These are phyloP conservation scores for Bujurquina vittata DNA, from an alignment of 2,113 vertebrate species.

Conservation along the genomic window DNA sequence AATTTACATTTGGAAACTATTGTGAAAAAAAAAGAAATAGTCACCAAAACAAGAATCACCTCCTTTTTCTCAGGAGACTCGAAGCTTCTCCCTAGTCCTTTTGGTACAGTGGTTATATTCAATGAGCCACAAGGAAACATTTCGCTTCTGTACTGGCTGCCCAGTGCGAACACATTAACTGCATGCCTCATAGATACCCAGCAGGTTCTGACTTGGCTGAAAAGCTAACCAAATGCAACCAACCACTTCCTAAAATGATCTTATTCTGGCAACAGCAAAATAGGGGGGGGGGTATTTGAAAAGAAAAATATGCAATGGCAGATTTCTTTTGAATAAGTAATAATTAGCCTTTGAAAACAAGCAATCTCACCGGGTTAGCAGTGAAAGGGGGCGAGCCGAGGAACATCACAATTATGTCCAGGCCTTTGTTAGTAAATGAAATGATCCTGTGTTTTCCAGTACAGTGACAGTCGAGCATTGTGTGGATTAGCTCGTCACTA, in stretches of 20 bases:
- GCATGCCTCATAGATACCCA: slow-evolving; percentile 19
- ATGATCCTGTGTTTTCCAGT: slow-evolving; percentile 63
- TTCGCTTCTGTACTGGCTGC: slow-evolving; percentile 9
- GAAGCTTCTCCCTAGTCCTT: neutral
- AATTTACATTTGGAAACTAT: slow-evolving; percentile 13
- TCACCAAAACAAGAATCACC: slow-evolving; percentile 25
- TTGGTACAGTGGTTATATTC: slow-evolving; percentile 19
- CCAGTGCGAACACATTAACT: slow-evolving; percentile 3
- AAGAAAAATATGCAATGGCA: slow-evolving; percentile 13
- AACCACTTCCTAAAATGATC: slow-evolving; percentile 2
- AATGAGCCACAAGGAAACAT: slow-evolving; percentile 16
- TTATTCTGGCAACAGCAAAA: slow-evolving; percentile 7
- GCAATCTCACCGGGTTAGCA: slow-evolving; percentile 23
- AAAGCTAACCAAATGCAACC: neutral
- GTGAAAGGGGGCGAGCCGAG: slow-evolving; percentile 16
- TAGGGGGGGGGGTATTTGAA: neutral
- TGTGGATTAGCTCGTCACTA: slow-evolving; percentile 77
- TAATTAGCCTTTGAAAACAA: slow-evolving; percentile 51
- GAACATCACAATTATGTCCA: slow-evolving; percentile 46
- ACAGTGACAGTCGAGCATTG: slow-evolving; percentile 68
- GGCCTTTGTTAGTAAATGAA: slow-evolving; percentile 68
- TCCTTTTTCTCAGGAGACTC: slow-evolving; percentile 30
- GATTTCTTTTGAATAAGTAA: slow-evolving; percentile 33
- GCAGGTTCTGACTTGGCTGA: slow-evolving; percentile 18
- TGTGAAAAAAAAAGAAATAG: slow-evolving; percentile 20